Base-by-base conservation (phyloP, 1,140 invertebrate genomes). In the Chrysopa pallens region DNA sequence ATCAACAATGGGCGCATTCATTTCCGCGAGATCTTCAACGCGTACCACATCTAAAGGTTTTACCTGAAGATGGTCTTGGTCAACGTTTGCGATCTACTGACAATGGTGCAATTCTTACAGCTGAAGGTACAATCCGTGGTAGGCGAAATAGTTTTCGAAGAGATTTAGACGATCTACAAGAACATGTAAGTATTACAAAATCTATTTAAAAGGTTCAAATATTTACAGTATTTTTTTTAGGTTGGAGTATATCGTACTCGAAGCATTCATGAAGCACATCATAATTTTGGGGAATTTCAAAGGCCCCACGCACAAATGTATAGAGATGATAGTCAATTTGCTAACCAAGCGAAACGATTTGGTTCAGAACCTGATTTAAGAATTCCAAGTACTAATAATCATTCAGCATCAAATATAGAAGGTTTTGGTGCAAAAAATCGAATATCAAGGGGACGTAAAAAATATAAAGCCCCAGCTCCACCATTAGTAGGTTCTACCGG, bases 91-190 rank as follows among this genome's bases (percentile, higher is more conserved):
- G 79, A 31, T 69, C 73, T 38, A 86, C 82, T 6, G 73, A 82
- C 55, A 86, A 87, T 63, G 83, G 82, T 14, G 74, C 72, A 47
- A 82, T 84, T 48, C 61, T 86, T 29, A 80, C 82, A 43, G 75
- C 76, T 9, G 80, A 79, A 6, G 83, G 82, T 9, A 85, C 83
- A 43, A 77, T 85, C 51, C 78, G 73, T 47, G 79, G 78, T 2
- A 59, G 75, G 11, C 59, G 67, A 46, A 52, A 12, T 9, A 42
- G 47, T 39, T 28, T 46, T 48, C 15, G 6, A 53, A 51, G 38
- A 53, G 55, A 40, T 38, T 50, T 13, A 48, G 51, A 48, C 15
- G 49, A 40, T 5, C 48, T 49, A 8, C 17, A 28, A 13, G 36
- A 31, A 36, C 15, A 12, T 33, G 13, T 29, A 36, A 31, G 12